Evolutionary conservation across 2,113 vertebrate species (phyloP), one percentile per base, ranked within the genome.

Genomic region (Lynx canadensis): DNA sequence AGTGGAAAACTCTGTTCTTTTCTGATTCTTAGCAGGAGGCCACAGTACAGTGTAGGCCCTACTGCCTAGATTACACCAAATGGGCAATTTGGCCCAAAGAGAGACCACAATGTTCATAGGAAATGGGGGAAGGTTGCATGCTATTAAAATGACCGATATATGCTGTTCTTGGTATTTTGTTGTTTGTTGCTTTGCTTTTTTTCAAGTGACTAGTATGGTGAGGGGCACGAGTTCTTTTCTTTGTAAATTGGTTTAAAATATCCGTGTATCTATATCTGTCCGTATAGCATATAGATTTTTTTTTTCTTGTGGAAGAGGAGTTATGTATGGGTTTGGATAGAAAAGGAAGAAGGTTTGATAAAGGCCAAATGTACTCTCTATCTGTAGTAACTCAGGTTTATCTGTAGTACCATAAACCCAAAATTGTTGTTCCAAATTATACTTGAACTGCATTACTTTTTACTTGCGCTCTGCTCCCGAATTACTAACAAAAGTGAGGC

Each of bases 231-330:
- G 12, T 88, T 94, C n/a, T 91, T 94, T 12, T 18, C n/a, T 89
- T 91, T 80, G 48, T 92, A 78, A 95, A 57, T 41, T 83, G 57
- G 25, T 68, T 91, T 78, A 76, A 86, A 78, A 90, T 93, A 89
- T 66, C 45, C 25, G 41, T 33, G 9, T 57, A n/a, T 93, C 25
- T 91, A 3, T 90, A 41, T 55, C 41, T 57, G 71, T 52, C 15
- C 29, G 27, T 66, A 16, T 31, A 29, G 12, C 29, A 14, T 52
- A 57, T 65, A 69, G 48, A n/a, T 66, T 86, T 76, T 69, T 45
- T 48, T 74, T 68, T 29, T 57, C 31, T 9, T 41, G 2, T 69
- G 29, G 52, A 50, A 90, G 79, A 91, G 12, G 65, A 60, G 31
- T 84, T 94, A 7, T 83, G 21, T 94, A 7, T 79, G 18, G 25